Conservation (phyloP, 2,888 invertebrate species). For the Lasioglossum villosulum region DNA sequence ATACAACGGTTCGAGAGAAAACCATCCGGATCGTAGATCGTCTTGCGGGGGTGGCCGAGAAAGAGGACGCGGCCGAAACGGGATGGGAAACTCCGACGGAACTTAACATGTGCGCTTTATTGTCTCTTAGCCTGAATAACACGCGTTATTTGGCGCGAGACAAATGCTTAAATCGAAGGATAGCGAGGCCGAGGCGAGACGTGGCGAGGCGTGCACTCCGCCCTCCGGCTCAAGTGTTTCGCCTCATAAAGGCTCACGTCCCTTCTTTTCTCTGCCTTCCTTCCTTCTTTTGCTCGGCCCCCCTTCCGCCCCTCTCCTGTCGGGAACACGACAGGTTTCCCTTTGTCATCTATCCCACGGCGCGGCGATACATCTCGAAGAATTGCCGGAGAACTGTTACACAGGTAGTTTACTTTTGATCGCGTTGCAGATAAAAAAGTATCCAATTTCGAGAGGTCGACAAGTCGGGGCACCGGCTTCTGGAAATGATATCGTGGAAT, state of each 20-base stretch:
- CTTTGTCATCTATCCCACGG: constrained; percentile 42
- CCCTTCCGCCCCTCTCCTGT: not conserved
- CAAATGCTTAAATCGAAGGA: constrained; percentile 75
- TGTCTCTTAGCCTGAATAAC: constrained; percentile 78
- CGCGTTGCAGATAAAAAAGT: constrained; percentile 45
- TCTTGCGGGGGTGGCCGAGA: not conserved
- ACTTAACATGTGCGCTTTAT: constrained; percentile 79
- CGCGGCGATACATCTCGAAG: constrained; percentile 21
- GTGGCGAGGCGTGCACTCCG: constrained; percentile 45
- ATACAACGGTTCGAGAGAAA: constrained; percentile 57
- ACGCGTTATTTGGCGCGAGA: constrained; percentile 79
- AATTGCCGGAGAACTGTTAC: constrained; percentile 35
- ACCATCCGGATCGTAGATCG: constrained; percentile 61
- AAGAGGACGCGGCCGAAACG: constrained; percentile 27
- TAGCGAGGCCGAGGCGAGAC: constrained; percentile 12
- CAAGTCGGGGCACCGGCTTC: constrained; percentile 15
- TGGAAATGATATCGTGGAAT: constrained; percentile 15
- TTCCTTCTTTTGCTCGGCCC: constrained; percentile 12
- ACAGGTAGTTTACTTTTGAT: constrained; percentile 45
- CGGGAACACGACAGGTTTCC: constrained; percentile 34
- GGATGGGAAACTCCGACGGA: constrained; percentile 53
- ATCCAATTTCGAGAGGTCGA: constrained; percentile 43
- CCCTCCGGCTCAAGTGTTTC: constrained; percentile 48
- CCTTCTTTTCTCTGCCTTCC: constrained; percentile 27
- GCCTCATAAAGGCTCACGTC: constrained; percentile 54